These are phyloP conservation scores for Ditylenchus dipsaci DNA, from an alignment of 1,140 invertebrate genomes.

Conservation along the genomic window DNA sequence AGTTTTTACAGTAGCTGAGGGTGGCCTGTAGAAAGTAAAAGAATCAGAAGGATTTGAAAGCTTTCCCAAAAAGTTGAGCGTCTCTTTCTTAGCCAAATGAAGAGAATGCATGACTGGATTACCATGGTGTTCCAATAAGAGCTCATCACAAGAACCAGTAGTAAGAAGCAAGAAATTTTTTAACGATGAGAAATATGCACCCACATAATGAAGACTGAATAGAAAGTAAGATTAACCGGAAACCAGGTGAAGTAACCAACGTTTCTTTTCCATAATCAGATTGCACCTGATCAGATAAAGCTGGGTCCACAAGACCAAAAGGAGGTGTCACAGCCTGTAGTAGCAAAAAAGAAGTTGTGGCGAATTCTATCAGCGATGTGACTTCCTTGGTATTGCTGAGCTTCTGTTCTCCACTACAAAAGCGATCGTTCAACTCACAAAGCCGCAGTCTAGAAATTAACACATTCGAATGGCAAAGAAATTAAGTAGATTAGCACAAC, in stretches of 20 bases:
- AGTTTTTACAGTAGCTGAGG: not conserved
- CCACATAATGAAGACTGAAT: not conserved
- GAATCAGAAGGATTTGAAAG: not conserved
- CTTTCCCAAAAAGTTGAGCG: not conserved
- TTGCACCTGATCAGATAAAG: not conserved
- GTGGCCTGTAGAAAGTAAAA: not conserved
- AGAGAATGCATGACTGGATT: not conserved
- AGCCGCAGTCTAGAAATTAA: no score
- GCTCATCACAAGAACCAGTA: not conserved
- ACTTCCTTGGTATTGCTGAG: no score
- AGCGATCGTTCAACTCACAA: no score
- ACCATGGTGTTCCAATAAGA: not conserved
- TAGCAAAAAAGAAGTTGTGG: not conserved
- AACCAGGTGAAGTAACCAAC: not conserved
- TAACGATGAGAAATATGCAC: not conserved
- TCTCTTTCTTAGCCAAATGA: not conserved
- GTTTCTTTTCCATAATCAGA: not conserved
- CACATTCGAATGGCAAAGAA: no score
- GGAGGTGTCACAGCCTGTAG: constrained; percentile 4
- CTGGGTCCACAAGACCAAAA: constrained; percentile 6
- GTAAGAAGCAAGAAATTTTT: not conserved
- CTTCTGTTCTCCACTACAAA: no score
- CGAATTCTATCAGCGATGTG: no score
- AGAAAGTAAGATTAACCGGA: not conserved
- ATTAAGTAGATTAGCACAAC: no score